phyloP scores from a whole-genome alignment of 2,113 vertebrate genomes.

The Myrmecophaga tridactyla region DNA sequence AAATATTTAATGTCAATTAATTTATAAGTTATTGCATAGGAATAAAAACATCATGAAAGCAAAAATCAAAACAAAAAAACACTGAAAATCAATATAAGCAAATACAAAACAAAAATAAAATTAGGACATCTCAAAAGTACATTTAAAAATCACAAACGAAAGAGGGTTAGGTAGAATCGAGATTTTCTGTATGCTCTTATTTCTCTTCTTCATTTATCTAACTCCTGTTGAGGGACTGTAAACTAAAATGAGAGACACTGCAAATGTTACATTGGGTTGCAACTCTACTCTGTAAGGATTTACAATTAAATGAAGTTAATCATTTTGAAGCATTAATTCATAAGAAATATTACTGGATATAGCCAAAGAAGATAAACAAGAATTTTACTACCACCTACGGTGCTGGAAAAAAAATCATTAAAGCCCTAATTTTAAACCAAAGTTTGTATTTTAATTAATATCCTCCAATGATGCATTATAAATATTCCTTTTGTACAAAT shows the following conservation, averaged over 20 bases:
- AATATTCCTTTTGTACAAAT: constrained; percentile 36
- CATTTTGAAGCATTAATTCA: constrained; percentile 39
- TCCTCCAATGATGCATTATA: constrained; percentile 9
- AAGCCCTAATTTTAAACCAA: constrained; percentile 16
- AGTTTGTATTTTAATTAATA: constrained; percentile 15
- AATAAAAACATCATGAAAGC: constrained; percentile 25
- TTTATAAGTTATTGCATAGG: background rate
- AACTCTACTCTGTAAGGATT: background rate
- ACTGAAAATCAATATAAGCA: background rate
- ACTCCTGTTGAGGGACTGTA: background rate
- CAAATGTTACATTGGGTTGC: background rate
- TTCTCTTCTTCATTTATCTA: constrained; percentile 44
- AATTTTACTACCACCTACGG: background rate
- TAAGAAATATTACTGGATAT: background rate
- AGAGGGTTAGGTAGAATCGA: constrained; percentile 27
- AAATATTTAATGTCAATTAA: constrained; percentile 13
- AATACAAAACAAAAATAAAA: constrained; percentile 41
- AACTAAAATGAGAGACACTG: constrained; percentile 28
- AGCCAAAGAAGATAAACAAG: constrained; percentile 1
- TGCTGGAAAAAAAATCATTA: background rate
- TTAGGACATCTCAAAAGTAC: constrained; percentile 6
- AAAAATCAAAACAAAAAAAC: background rate
- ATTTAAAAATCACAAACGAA: background rate
- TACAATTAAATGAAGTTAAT: constrained; percentile 14
- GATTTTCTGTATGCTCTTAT: background rate